These are phyloP conservation scores for Nanger granti DNA, from an alignment of 2,113 vertebrate genomes.

Conservation along the genomic window DNA sequence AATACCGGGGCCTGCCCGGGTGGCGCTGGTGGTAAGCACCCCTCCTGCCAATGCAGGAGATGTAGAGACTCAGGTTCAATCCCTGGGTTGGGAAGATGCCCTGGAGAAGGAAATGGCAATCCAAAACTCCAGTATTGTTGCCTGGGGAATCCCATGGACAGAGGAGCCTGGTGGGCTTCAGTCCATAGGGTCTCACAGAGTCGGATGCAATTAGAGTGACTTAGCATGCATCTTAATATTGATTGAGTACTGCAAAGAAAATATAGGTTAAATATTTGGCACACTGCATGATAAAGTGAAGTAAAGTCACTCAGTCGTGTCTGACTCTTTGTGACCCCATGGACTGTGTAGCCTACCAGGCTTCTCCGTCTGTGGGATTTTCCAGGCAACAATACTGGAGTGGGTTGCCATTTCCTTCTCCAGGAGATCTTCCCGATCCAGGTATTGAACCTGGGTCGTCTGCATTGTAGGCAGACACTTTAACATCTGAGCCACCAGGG, in stretches of 20 bases:
- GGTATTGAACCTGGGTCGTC: too few relatives aligned
- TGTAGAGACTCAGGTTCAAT: accelerated
- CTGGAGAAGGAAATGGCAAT: not conserved
- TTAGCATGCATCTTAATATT: not conserved
- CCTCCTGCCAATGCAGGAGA: not conserved
- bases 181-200: not conserved
- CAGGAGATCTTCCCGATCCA: too few relatives aligned
- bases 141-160: not conserved
- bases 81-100: not conserved
- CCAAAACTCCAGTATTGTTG: not conserved
- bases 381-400: too few relatives aligned
- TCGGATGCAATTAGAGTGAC: not conserved
- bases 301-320: too few relatives aligned
- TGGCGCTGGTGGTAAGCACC: not conserved
- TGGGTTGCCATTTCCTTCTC: too few relatives aligned
- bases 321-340: too few relatives aligned
- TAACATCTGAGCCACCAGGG: too few relatives aligned
- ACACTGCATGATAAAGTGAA: not conserved
- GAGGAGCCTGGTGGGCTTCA: not conserved
- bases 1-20: not conserved
- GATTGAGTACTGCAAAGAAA: not conserved
- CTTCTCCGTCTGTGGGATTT: too few relatives aligned
- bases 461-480: too few relatives aligned
- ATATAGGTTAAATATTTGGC: not conserved
- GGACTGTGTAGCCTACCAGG: too few relatives aligned